phyloP scores from a whole-genome alignment of 2,113 vertebrate genomes.

The Dasyornis broadbenti region DNA sequence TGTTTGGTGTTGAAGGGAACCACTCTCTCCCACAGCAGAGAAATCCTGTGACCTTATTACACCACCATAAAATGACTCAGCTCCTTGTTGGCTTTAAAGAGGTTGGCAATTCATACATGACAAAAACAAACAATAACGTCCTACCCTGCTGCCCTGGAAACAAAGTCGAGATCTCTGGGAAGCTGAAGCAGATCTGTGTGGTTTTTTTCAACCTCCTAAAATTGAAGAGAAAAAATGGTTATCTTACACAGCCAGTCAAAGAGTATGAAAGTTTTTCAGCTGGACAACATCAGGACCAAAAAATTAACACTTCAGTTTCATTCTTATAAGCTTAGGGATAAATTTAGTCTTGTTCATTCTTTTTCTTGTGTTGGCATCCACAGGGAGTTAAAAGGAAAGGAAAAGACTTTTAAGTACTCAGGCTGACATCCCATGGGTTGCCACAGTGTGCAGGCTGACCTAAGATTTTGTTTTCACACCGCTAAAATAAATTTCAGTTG shows the following conservation, averaged over 20 bases:
- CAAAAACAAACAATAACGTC: constrained; percentile 4
- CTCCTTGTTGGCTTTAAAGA: background rate
- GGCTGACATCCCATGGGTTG: background rate
- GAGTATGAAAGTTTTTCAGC: background rate
- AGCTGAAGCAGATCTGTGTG: constrained; percentile 84
- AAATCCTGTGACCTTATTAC: background rate
- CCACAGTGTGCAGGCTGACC: background rate
- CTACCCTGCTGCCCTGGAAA: constrained; percentile 89
- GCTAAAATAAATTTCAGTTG: constrained; percentile 3
- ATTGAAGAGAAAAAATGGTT: background rate
- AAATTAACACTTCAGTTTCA: background rate
- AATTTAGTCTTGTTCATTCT: background rate
- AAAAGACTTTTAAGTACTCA: background rate
- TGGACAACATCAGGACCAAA: background rate
- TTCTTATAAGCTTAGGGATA: background rate
- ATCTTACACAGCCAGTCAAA: background rate
- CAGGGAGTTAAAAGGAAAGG: background rate
- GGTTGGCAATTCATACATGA: background rate
- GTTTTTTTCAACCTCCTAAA: constrained; percentile 84
- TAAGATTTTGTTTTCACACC: background rate
- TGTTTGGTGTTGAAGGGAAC: background rate
- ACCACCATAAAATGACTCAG: constrained; percentile 22
- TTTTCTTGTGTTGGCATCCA: background rate
- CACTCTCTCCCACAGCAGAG: background rate
- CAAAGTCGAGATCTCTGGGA: constrained; percentile 82